Base-by-base conservation (phyloP, 2,888 invertebrate genomes). In the Morpho helenor region DNA sequence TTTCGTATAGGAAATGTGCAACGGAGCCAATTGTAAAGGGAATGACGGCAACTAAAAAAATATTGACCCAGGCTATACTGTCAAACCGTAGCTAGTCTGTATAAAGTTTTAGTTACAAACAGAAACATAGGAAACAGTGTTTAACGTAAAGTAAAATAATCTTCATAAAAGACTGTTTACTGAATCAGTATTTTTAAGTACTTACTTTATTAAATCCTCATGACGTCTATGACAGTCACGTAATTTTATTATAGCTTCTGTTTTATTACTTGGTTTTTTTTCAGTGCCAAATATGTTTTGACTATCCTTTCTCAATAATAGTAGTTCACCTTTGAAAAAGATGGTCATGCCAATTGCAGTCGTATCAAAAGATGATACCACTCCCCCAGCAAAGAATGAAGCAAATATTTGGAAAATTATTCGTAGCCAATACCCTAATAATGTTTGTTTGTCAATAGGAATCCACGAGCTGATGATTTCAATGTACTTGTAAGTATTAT, bases 381-480 rank as follows among this genome's bases (percentile, higher is more conserved):
- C 87, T 0, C 82, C 82, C 0, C 79, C 78, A 0, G 83, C 85
- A 2, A 80, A 80, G 0, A 84, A 70, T 0, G 82, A 74, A 0
- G 77, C 84, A 45, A 73, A 82, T 9, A 74, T 75, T 68, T 87
- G 86, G 22, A 72, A 74, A 0, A 67, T 43, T 0, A 78, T 80
- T 0, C 82, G 81, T 0, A 60, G 63, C 1, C 84, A 48, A 60
- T 84, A 84, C 0, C 84, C 84, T 7, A 60, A 52, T 7, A 70
- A 43, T 2, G 65, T 75, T 7, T 69, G 79, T 56, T 85, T 86
- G 57, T 84, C 71, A 48, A 84, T 84, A 0, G 87, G 87, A 0
- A 84, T 76, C 85, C 85, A 87, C 0, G 84, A 84, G 43, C 81
- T 85, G 0, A 84, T 79, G 0, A 87, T 80, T 68, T 82, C 76